Conservation (phyloP, 2,797 vertebrate genomes). For the Micromesistius poutassou region DNA sequence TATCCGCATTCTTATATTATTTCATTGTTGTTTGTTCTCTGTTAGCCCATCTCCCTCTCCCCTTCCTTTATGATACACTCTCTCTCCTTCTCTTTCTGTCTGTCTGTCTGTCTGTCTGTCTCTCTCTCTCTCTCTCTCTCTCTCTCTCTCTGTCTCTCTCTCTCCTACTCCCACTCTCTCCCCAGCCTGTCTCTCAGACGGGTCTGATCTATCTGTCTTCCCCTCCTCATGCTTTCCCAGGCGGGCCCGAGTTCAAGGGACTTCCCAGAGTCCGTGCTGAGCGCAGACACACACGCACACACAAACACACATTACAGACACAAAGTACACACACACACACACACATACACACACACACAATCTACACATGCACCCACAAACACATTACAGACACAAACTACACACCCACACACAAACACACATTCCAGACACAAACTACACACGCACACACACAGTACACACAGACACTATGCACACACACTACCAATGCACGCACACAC, state of each 20-base stretch:
- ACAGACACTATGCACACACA: too few species aligned
- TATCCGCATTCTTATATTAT: too few species aligned
- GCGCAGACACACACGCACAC: constrained; percentile 44
- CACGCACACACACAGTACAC: constrained; percentile 33
- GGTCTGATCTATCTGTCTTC: constrained; percentile 21
- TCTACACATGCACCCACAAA: constrained; percentile 38
- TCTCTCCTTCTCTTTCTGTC: neutral
- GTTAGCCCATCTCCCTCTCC: too few species aligned
- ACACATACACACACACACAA: constrained; percentile 45
- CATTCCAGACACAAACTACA: constrained; percentile 39
- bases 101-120: constrained; percentile 16
- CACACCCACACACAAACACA: constrained; percentile 45
- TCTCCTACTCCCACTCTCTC: constrained; percentile 30
- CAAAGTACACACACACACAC: constrained; percentile 41
- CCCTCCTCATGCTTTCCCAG: constrained; percentile 47
- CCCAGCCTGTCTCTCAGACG: neutral
- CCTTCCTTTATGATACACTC: too few species aligned
- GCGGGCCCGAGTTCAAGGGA: constrained; percentile 69
- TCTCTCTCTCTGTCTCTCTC: constrained; percentile 17
- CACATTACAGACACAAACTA: constrained; percentile 43
- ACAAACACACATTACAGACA: constrained; percentile 42
- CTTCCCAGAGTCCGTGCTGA: constrained; percentile 75
- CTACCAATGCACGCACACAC: too few species aligned
- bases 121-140: constrained; percentile 21
- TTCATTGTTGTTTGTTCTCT: too few species aligned